These are phyloP conservation scores for Conger conger DNA, from an alignment of 2,113 vertebrate genomes.

Conservation along the genomic window DNA sequence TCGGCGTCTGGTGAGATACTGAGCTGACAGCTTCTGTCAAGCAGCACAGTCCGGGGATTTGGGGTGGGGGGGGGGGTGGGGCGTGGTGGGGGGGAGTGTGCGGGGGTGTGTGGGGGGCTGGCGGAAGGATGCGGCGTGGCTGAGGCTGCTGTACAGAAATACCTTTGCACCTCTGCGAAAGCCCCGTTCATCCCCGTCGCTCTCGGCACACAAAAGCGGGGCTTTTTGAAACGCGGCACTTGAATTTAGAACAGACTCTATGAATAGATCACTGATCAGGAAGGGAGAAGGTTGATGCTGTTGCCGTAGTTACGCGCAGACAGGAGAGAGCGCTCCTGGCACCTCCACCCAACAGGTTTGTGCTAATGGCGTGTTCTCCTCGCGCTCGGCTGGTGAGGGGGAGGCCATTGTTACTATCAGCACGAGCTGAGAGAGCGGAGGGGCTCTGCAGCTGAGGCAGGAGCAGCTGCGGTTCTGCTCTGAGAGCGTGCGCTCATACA, in stretches of 20 bases:
- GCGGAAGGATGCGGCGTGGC: too few species aligned
- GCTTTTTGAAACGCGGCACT: not conserved
- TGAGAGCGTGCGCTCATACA: not conserved
- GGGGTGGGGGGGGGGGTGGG: not conserved
- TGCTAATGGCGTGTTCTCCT: conserved; percentile 14
- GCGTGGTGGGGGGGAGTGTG: not conserved
- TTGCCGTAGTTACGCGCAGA: conserved; percentile 25
- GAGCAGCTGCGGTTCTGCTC: not conserved
- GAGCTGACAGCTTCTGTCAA: conserved; percentile 7
- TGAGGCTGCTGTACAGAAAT: not conserved
- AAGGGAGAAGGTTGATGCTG: conserved; percentile 11
- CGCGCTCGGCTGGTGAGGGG: not conserved
- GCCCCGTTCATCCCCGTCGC: not conserved
- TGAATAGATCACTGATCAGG: conserved; percentile 7
- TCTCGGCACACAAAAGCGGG: not conserved
- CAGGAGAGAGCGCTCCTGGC: conserved; percentile 6
- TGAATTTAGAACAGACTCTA: conserved; percentile 24
- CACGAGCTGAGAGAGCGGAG: not conserved
- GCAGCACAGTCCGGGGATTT: not conserved
- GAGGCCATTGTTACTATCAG: not conserved
- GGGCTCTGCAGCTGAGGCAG: not conserved
- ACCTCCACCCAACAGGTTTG: conserved; percentile 16
- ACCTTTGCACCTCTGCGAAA: not conserved
- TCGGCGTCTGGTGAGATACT: not conserved
- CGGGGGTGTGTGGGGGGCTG: not conserved